Base-by-base conservation (phyloP, 2,888 invertebrate genomes). In the Argyresthia albistria region DNA sequence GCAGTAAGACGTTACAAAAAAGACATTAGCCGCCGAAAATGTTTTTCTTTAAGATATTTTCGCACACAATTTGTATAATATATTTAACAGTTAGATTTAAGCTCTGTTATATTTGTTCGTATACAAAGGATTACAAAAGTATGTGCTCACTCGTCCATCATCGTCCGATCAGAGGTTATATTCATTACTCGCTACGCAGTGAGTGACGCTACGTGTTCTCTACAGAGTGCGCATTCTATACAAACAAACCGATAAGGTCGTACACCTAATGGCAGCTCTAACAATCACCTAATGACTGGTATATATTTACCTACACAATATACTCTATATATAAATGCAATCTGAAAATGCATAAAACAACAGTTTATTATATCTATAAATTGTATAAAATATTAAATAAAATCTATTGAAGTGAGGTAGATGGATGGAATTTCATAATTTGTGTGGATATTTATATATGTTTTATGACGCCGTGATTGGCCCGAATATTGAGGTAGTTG, bases 341-440 rank as follows among this genome's bases (percentile, higher is more conserved):
- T 86, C 78, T 86, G 83, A 87, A 87, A 84, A 86, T 84, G 86
- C 87, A 87, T 83, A 86, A 84, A 87, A 86, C 84, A 87, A 86
- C 84, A 83, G 80, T 82, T 25, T 82, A 48, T 76, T 80, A 84
- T 79, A 84, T 80, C 86, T 87, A 87, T 86, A 87, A 86, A 86
- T 86, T 83, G 86, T 87, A 87, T 87, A 87, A 87, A 87, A 87
- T 86, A 87, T 86, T 84, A 87, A 87, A 86, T 88, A 88, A 88
- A 86, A 87, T 88, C 87, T 87, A 88, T 87, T 87, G 87, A 89
- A 89, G 88, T 91, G 91, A 91, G 91, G 91, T 91, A 91, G 91
- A 89, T 90, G 91, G 91, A 91, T 91, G 91, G 91, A 91, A 91
- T 91, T 84, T 89, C 87, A 87, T 83, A 84, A 76, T 86, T 86